These are phyloP conservation scores for Epirrita christyi DNA, from an alignment of 2,888 invertebrate species.

Conservation along the genomic window DNA sequence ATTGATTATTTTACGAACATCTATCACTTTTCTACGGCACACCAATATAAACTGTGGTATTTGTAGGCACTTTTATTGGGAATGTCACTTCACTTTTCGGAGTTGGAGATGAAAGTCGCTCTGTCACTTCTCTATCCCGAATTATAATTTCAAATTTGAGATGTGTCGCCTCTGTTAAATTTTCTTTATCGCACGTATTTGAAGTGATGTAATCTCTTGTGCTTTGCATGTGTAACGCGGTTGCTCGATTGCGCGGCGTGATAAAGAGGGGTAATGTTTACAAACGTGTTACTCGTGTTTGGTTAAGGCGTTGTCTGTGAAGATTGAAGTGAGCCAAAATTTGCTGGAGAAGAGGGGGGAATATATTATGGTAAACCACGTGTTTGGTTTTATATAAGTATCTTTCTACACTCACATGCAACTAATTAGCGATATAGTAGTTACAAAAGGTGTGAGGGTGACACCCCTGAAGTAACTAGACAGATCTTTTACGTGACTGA, in stretches of 20 bases:
- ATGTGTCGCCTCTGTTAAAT: conserved; percentile 35
- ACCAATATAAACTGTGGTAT: too few relatives aligned
- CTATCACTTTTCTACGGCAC: too few relatives aligned
- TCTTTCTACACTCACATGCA: too few relatives aligned
- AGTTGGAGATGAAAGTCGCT: not conserved
- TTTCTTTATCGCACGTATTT: conserved; percentile 39
- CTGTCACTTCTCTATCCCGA: conserved; percentile 16
- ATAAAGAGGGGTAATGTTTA: conserved; percentile 18
- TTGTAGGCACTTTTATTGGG: too few relatives aligned
- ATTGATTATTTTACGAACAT: too few relatives aligned
- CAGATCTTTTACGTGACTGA: too few relatives aligned
- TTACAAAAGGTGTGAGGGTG: too few relatives aligned
- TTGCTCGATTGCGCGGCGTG: conserved; percentile 10
- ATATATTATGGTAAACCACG: too few relatives aligned
- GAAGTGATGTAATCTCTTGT: conserved; percentile 23
- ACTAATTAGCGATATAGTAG: too few relatives aligned
- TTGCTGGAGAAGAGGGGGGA: not conserved
- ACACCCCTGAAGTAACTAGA: too few relatives aligned
- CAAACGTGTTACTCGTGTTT: conserved; percentile 3
- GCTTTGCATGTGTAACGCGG: conserved; percentile 21
- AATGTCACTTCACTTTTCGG: too few relatives aligned
- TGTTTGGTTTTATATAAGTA: too few relatives aligned
- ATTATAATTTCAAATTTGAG: conserved; percentile 42
- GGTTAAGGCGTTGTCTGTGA: not conserved
- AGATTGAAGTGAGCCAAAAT: not conserved